Percentiles rank a stretch among this genome's conserved stretches.
phyloP scores from a whole-genome alignment of 2,888 invertebrate species.

The Cantharis nigra region DNA sequence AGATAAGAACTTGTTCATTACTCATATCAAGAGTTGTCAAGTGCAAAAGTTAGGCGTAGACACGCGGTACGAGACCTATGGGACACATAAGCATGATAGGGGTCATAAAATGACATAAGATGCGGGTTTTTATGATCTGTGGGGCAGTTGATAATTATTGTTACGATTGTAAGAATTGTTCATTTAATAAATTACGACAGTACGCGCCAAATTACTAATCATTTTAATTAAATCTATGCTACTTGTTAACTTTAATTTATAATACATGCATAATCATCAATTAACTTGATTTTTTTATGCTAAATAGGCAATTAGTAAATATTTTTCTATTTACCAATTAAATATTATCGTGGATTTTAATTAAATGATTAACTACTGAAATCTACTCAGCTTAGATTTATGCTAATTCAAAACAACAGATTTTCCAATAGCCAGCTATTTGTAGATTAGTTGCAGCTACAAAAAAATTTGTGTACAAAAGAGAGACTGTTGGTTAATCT shows the following conservation, averaged over 20 bases:
- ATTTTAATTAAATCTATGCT: slow-evolving; percentile 17
- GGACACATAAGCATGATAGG: slow-evolving; percentile 39
- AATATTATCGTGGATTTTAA: not conserved
- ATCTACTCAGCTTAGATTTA: too few species aligned
- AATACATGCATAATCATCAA: not conserved
- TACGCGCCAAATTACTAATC: slow-evolving; percentile 7
- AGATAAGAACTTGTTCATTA: slow-evolving; percentile 43
- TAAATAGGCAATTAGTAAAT: not conserved
- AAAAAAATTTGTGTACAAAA: too few species aligned
- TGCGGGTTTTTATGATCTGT: slow-evolving; percentile 40
- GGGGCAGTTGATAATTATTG: slow-evolving; percentile 29
- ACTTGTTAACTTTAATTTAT: slow-evolving; percentile 4
- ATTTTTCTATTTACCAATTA: not conserved
- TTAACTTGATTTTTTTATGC: not conserved
- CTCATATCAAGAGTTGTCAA: slow-evolving; percentile 43
- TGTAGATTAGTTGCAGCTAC: too few species aligned
- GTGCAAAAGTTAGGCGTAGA: slow-evolving; percentile 41
- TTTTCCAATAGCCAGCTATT: too few species aligned
- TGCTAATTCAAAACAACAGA: too few species aligned
- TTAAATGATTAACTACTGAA: not conserved
- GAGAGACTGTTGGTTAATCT: too few species aligned
- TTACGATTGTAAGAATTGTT: slow-evolving; percentile 13
- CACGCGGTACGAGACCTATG: slow-evolving; percentile 38
- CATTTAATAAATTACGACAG: slow-evolving; percentile 23
- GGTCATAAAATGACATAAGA: slow-evolving; percentile 40